Conservation (phyloP, 2,113 vertebrate species). For the Melierax canorus region DNA sequence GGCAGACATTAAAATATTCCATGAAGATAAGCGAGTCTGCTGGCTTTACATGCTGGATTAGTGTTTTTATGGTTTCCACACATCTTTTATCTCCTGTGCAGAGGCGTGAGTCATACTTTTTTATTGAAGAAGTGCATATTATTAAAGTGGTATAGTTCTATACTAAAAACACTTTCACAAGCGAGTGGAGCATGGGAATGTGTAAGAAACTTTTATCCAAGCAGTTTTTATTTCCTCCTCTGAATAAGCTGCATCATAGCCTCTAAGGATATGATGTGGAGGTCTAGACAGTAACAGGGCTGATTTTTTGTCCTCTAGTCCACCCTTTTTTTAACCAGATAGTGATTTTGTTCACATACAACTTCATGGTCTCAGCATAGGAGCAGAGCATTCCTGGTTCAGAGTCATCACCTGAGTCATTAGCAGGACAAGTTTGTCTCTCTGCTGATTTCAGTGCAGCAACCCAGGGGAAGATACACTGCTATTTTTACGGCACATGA, state of each 20-base stretch:
- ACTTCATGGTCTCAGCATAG: neutral
- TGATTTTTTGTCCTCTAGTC: neutral
- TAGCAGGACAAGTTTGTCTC: neutral
- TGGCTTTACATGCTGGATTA: neutral
- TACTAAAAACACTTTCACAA: constrained; percentile 4
- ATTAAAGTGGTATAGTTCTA: neutral
- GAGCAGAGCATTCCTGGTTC: neutral
- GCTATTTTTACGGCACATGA: neutral
- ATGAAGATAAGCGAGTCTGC: neutral
- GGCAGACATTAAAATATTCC: neutral
- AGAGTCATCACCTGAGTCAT: neutral
- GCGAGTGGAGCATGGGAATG: neutral
- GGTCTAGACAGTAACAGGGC: neutral
- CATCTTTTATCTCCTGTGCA: constrained; percentile 22
- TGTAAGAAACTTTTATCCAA: neutral
- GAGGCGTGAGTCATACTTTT: neutral
- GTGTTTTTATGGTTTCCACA: constrained; percentile 8
- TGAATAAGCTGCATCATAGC: neutral
- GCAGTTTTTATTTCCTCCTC: neutral
- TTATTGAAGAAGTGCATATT: neutral
- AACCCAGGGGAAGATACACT: neutral
- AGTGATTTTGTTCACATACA: neutral
- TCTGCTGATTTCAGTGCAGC: neutral
- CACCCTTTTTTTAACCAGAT: neutral
- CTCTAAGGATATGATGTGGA: neutral